Evolutionary conservation across 2,113 vertebrate species (phyloP).

Genomic region (Odontophorus gujanensis): DNA sequence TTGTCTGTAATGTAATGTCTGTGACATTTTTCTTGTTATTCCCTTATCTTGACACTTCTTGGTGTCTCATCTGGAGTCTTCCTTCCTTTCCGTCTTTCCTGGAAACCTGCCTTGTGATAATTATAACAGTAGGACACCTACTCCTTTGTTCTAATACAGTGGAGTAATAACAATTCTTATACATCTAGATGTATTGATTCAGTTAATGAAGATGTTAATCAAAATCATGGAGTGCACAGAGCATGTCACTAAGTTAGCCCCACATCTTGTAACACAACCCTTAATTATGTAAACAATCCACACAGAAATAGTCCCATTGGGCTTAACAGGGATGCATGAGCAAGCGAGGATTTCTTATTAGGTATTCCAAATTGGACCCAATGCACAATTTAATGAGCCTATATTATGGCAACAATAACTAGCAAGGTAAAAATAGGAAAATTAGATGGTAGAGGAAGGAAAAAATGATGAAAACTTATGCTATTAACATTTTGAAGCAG

Average conservation of each 20-base stretch:
- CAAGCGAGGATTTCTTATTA: slow-evolving; percentile 3
- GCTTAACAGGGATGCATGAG: not conserved
- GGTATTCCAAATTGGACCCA: not conserved
- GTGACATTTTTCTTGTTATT: not conserved
- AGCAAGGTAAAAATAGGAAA: slow-evolving; percentile 24
- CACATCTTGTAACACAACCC: not conserved
- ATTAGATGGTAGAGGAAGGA: not conserved
- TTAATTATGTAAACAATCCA: slow-evolving; percentile 17
- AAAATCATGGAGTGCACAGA: not conserved
- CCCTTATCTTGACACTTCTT: not conserved
- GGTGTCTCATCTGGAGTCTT: not conserved
- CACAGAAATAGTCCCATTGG: not conserved
- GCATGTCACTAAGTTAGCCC: not conserved
- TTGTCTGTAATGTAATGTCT: not conserved
- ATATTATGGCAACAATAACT: not conserved
- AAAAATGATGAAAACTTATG: slow-evolving; percentile 32
- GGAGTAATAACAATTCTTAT: not conserved
- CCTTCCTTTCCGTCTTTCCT: not conserved
- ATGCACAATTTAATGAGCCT: not conserved
- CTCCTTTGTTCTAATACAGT: not conserved
- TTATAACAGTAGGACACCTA: not conserved
- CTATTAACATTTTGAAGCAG: not conserved
- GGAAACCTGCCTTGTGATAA: not conserved
- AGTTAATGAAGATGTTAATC: not conserved
- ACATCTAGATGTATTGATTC: not conserved